Conservation (phyloP, 2,797 vertebrate species). For the Monodelphis domestica region DNA sequence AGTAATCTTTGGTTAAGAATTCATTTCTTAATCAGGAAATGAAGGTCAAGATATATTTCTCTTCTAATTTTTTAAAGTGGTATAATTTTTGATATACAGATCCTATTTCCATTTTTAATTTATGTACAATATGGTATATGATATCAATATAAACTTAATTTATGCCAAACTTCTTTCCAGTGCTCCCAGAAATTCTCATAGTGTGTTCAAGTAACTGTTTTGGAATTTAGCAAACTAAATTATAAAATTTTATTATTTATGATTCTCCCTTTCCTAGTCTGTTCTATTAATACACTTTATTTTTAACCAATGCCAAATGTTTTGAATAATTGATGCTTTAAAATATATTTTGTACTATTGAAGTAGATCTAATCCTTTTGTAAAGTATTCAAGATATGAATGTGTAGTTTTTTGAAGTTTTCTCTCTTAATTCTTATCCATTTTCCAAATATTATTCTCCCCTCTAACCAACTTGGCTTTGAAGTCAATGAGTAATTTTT, state of each 20-base stretch:
- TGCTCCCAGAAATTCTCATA: neutral
- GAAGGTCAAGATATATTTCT: neutral
- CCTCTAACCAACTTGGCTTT: neutral
- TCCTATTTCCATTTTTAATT: neutral
- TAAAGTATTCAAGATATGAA: neutral
- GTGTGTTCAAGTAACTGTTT: neutral
- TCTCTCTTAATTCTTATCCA: neutral
- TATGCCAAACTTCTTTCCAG: neutral
- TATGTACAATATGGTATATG: neutral
- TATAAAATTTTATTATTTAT: neutral
- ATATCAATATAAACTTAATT: neutral
- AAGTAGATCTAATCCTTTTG: neutral
- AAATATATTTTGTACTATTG: neutral
- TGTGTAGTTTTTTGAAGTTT: neutral
- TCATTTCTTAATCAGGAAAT: neutral
- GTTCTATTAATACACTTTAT: neutral
- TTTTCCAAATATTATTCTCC: neutral
- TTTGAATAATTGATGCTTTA: neutral
- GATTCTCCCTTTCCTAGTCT: neutral
- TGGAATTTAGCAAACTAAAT: neutral
- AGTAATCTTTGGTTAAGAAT: neutral
- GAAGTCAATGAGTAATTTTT: neutral
- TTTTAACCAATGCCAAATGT: neutral
- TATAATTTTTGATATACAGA: neutral
- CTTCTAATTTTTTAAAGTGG: neutral